Evolutionary conservation across 2,797 vertebrate species (phyloP).

Genomic region (Labeo calbasu): DNA sequence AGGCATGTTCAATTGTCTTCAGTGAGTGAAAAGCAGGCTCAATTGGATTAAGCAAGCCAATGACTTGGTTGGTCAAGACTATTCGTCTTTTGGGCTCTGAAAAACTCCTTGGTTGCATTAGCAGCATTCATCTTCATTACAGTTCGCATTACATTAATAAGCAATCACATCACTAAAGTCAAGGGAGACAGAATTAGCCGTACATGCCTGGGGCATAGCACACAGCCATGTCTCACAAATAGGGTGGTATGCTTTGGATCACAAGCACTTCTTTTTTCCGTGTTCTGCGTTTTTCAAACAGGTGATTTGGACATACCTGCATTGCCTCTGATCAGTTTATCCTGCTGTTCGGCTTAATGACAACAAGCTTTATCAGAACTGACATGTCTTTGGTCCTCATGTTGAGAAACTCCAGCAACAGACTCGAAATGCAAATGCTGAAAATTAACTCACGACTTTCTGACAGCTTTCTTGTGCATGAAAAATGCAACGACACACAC

Average conservation of each 20-base stretch:
- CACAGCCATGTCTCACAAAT: slow-evolving; percentile 29
- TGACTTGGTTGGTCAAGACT: slow-evolving; percentile 23
- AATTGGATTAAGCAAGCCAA: slow-evolving; percentile 27
- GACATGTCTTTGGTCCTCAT: slow-evolving; percentile 38
- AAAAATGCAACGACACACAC: background rate
- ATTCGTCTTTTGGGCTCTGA: slow-evolving; percentile 9
- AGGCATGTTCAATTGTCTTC: slow-evolving; percentile 19
- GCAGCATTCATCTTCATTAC: slow-evolving; percentile 42
- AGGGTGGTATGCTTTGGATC: slow-evolving; percentile 32
- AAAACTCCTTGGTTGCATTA: slow-evolving; percentile 25
- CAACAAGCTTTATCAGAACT: slow-evolving; percentile 32
- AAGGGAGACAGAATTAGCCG: slow-evolving; percentile 38
- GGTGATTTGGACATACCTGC: slow-evolving; percentile 22
- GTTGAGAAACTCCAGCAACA: slow-evolving; percentile 17
- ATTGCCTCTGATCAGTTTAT: slow-evolving; percentile 30
- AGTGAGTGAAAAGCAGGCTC: slow-evolving; percentile 14
- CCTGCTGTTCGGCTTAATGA: slow-evolving; percentile 28
- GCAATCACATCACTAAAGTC: slow-evolving; percentile 36
- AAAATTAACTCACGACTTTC: slow-evolving; percentile 1
- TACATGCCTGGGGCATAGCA: slow-evolving; percentile 21
- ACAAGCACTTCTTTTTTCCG: background rate
- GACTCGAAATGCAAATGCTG: slow-evolving; percentile 8
- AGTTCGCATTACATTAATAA: slow-evolving; percentile 40
- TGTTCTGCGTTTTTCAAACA: background rate
- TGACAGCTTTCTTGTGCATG: slow-evolving; percentile 1